Percentiles rank a stretch among this genome's conserved stretches.
Conservation (phyloP, 1,140 invertebrate genomes). For the Hylaeus volcanicus region DNA sequence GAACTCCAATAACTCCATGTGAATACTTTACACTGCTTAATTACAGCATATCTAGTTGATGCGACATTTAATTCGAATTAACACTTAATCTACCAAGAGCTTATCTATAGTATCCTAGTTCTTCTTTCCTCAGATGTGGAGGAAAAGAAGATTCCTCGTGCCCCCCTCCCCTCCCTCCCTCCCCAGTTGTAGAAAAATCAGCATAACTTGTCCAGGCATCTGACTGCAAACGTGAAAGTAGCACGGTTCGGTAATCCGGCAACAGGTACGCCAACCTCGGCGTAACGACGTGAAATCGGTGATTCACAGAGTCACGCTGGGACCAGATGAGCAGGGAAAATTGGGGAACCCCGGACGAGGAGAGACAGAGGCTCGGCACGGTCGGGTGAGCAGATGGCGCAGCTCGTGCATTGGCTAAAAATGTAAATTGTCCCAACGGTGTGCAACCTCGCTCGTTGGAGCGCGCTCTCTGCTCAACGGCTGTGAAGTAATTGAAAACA, state of each 20-base stretch:
- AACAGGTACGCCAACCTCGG: conserved; percentile 47
- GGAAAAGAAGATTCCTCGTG: no score
- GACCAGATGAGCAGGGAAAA: conserved; percentile 3
- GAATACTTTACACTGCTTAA: no score
- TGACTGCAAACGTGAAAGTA: no score
- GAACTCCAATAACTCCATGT: no score
- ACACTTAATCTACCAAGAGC: no score
- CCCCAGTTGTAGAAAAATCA: no score
- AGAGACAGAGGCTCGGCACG: conserved; percentile 40
- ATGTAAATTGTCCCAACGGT: conserved; percentile 73
- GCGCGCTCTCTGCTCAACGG: conserved; percentile 42
- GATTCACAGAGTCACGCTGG: background rate
- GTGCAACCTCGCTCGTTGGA: conserved; percentile 35
- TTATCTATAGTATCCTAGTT: no score
- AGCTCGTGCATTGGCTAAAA: conserved; percentile 75
- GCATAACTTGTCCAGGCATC: no score
- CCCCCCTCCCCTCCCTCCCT: no score
- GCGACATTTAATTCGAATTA: no score
- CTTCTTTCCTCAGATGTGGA: no score
- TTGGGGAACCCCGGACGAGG: background rate
- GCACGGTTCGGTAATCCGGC: conserved; percentile 23
- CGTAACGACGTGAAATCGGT: conserved; percentile 43
- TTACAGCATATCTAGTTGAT: no score
- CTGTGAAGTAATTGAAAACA: conserved; percentile 74
- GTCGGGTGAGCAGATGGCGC: conserved; percentile 37